A percentile compares a stretch with the other conserved stretches of the same genome.
These are phyloP conservation scores for Bostrychus sinensis DNA, from an alignment of 2,113 vertebrate genomes.

Conservation along the genomic window DNA sequence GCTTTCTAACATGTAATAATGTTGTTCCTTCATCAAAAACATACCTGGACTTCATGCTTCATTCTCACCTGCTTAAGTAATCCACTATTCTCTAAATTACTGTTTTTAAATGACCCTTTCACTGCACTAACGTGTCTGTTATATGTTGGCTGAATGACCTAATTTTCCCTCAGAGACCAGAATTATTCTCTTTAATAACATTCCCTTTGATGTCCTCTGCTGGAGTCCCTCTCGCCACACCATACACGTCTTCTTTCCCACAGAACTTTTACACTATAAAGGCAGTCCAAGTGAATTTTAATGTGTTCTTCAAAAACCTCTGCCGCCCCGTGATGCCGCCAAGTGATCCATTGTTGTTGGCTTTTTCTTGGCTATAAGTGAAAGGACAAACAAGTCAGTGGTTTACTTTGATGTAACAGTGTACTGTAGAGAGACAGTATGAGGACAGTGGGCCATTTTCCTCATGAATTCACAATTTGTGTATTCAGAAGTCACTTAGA, in stretches of 20 bases:
- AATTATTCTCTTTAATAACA: constrained; percentile 40
- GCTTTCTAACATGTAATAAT: too few relatives aligned
- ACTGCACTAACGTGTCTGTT: background rate
- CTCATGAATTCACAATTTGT: background rate
- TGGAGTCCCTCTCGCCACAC: constrained; percentile 20
- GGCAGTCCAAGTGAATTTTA: constrained; percentile 4
- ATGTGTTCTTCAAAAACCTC: background rate
- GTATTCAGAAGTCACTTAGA: background rate
- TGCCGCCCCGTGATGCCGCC: background rate
- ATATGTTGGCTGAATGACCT: constrained; percentile 22
- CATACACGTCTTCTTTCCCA: constrained; percentile 17
- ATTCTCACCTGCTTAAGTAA: too few relatives aligned
- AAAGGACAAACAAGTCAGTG: background rate
- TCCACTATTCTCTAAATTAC: background rate
- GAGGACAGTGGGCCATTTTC: background rate
- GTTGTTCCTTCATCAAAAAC: too few relatives aligned
- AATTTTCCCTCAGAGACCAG: constrained; percentile 40
- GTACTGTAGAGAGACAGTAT: background rate
- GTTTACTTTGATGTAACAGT: background rate
- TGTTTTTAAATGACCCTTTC: background rate
- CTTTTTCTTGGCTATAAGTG: background rate
- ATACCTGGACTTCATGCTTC: too few relatives aligned
- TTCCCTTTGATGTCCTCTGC: constrained; percentile 44
- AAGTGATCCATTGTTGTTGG: constrained; percentile 4
- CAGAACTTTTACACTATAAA: constrained; percentile 30